Evolutionary conservation across 2,113 vertebrate genomes (phyloP).

Genomic region (Tichodroma muraria): DNA sequence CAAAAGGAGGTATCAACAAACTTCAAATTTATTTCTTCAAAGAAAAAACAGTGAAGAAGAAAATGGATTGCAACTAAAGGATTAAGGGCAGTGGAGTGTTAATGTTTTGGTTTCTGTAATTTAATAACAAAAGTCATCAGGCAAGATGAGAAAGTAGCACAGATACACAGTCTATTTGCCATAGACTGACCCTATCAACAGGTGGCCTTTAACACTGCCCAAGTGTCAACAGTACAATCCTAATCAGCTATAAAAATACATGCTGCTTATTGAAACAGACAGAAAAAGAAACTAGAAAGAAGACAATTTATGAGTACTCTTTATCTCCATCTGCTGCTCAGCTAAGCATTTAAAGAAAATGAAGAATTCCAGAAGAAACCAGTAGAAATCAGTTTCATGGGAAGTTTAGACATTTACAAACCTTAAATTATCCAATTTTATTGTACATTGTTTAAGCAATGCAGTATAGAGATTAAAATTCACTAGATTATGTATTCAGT

Average conservation of each 20-base stretch:
- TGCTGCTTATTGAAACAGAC: background rate
- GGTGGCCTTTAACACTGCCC: background rate
- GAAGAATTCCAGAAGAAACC: background rate
- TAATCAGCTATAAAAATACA: background rate
- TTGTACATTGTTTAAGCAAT: background rate
- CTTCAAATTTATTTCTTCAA: background rate
- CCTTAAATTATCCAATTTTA: background rate
- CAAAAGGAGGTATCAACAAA: background rate
- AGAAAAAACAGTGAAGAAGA: background rate
- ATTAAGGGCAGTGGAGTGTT: background rate
- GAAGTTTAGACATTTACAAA: background rate
- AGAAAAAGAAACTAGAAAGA: background rate
- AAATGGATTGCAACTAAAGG: background rate
- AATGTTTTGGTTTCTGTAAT: background rate
- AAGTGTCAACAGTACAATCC: background rate
- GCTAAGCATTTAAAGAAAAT: background rate
- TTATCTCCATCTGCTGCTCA: conserved; percentile 62
- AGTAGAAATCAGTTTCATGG: background rate
- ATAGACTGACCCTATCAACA: background rate
- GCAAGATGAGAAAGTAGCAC: background rate
- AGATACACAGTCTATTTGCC: background rate
- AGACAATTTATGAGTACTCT: conserved; percentile 11
- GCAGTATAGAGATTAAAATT: background rate
- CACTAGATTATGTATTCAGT: background rate
- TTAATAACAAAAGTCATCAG: background rate